A percentile compares a stretch with the other conserved stretches of the same genome.
Evolutionary conservation across 2,888 invertebrate species (phyloP).

Genomic region (Lottia gigantea): DNA sequence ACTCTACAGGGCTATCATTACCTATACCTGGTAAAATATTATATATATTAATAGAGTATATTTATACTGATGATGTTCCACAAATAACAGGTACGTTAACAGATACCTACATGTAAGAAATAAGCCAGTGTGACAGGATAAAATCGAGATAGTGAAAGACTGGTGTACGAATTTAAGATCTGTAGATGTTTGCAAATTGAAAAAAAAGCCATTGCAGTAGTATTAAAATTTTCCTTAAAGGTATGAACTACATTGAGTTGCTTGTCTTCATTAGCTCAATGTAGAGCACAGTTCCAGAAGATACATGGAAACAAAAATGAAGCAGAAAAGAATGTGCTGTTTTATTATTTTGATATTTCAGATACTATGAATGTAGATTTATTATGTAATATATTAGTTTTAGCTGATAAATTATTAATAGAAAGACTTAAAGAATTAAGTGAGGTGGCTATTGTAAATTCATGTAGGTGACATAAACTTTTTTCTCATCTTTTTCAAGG

Average conservation of each 20-base stretch:
- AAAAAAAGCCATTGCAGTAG: too few species aligned
- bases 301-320: too few species aligned
- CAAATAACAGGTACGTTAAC: slow-evolving; percentile 46
- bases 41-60: slow-evolving; percentile 78
- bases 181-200: too few species aligned
- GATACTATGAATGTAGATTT: slow-evolving; percentile 77
- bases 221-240: too few species aligned
- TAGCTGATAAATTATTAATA: slow-evolving; percentile 85
- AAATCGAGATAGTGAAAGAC: neutral
- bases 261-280: too few species aligned
- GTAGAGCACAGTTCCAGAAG: too few species aligned
- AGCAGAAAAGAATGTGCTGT: too few species aligned
- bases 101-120: too few species aligned
- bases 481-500: neutral
- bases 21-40: slow-evolving; percentile 76
- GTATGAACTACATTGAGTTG: too few species aligned
- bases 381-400: slow-evolving; percentile 80
- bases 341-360: slow-evolving; percentile 44
- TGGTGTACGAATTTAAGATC: too few species aligned
- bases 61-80: slow-evolving; percentile 79
- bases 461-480: slow-evolving; percentile 65
- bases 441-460: slow-evolving; percentile 76
- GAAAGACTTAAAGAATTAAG: slow-evolving; percentile 79
- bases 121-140: neutral
- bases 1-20: slow-evolving; percentile 72